phyloP scores from a whole-genome alignment of 2,113 vertebrate species.

The Dasypus novemcinctus region DNA sequence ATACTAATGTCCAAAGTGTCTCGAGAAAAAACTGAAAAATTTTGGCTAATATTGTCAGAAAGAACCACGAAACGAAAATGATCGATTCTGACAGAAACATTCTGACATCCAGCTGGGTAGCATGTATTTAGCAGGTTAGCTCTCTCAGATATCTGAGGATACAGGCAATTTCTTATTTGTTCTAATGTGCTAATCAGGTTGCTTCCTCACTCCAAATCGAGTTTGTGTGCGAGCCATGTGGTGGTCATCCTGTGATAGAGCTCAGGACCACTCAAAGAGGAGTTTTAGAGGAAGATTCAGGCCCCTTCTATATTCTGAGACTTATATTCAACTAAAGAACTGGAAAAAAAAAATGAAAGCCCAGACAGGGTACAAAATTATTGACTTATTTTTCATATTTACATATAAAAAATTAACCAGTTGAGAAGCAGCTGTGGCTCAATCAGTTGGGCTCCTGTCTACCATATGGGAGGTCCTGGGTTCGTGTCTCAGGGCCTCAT shows the following conservation, averaged over 20 bases:
- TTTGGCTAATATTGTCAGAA: neutral
- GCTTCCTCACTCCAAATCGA: neutral
- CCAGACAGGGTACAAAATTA: neutral
- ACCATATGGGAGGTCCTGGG: too few species aligned
- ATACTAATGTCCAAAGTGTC: neutral
- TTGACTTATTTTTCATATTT: neutral
- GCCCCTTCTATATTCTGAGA: neutral
- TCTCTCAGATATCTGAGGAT: neutral
- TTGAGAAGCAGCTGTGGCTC: too few species aligned
- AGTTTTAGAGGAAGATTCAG: neutral
- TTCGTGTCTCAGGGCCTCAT: too few species aligned
- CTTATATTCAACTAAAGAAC: neutral
- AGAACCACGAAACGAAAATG: neutral
- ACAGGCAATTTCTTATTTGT: neutral
- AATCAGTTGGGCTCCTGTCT: too few species aligned
- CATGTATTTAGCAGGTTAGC: neutral
- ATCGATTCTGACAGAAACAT: slow-evolving; percentile 2
- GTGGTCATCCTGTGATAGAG: neutral
- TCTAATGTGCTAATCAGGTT: neutral
- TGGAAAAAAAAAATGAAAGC: neutral
- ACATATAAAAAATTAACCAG: neutral
- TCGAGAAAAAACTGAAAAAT: neutral
- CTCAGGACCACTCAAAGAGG: neutral
- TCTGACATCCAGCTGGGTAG: neutral
- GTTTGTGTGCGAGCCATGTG: neutral